phyloP scores from a whole-genome alignment of 2,113 vertebrate genomes.

The Cromileptes altivelis region DNA sequence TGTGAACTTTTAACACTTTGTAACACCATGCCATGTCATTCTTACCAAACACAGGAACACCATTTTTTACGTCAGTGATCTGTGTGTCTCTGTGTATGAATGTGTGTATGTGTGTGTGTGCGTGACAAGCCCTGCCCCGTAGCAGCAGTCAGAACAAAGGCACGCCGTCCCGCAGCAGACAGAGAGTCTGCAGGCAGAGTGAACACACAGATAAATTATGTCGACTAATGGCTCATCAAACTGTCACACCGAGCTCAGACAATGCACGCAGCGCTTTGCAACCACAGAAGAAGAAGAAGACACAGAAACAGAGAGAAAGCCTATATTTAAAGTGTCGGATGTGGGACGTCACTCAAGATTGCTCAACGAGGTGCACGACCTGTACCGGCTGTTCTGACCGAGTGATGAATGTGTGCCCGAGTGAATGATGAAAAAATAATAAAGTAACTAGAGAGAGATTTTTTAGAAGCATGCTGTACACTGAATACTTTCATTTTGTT shows the following conservation, averaged over 20 bases:
- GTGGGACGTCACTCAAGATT: constrained; percentile 58
- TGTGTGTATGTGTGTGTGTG: constrained; percentile 7
- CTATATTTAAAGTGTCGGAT: constrained; percentile 63
- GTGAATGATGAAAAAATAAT: not conserved
- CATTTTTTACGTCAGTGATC: not conserved
- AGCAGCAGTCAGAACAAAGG: constrained; percentile 56
- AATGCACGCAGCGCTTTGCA: constrained; percentile 46
- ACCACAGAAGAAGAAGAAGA: constrained; percentile 47
- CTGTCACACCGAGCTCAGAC: constrained; percentile 67
- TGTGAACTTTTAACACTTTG: not conserved
- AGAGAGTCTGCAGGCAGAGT: constrained; percentile 64
- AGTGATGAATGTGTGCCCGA: constrained; percentile 11
- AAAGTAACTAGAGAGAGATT: not conserved
- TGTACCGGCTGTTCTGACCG: not conserved
- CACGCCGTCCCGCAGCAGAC: constrained; percentile 60
- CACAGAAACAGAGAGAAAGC: constrained; percentile 26
- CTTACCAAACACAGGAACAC: not conserved
- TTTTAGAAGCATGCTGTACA: not conserved
- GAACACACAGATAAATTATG: constrained; percentile 73
- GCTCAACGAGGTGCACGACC: constrained; percentile 51
- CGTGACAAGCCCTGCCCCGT: not conserved
- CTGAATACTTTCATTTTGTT: not conserved
- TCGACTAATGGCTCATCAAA: constrained; percentile 77
- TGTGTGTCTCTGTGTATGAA: not conserved
- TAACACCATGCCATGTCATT: not conserved